These are phyloP conservation scores for Cydia fagiglandana DNA, from an alignment of 1,140 invertebrate genomes.

Conservation along the genomic window DNA sequence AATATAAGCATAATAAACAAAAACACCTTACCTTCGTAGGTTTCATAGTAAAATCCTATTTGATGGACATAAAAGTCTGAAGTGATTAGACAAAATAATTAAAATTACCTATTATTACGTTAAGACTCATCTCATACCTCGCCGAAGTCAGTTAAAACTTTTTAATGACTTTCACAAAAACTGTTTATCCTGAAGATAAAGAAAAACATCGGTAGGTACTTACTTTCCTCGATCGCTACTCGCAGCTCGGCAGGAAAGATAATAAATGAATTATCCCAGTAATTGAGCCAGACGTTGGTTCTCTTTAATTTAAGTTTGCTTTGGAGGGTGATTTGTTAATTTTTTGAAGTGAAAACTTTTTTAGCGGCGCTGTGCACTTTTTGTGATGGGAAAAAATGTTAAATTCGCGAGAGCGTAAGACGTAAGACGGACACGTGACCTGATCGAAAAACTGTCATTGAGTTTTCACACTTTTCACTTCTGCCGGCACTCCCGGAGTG, in stretches of 20 bases:
- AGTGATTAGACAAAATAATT: constrained; percentile 2
- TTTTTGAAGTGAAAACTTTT: too few relatives aligned
- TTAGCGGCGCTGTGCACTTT: too few relatives aligned
- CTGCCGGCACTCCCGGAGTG: too few relatives aligned
- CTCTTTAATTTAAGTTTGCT: constrained; percentile 18
- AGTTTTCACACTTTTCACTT: too few relatives aligned
- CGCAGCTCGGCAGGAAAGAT: neutral
- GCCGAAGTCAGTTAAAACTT: constrained; percentile 46
- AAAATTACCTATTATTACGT: constrained; percentile 17
- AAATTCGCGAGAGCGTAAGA: too few relatives aligned
- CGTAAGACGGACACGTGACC: too few relatives aligned
- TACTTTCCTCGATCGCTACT: neutral
- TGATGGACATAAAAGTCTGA: neutral
- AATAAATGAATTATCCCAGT: constrained; percentile 28
- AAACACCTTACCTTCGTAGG: too few relatives aligned
- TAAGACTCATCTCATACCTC: constrained; percentile 20
- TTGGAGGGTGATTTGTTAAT: constrained; percentile 13
- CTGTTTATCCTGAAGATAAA: constrained; percentile 42
- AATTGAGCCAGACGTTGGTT: constrained; percentile 10
- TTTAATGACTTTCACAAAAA: constrained; percentile 47
- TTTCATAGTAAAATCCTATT: too few relatives aligned
- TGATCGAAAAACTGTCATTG: too few relatives aligned
- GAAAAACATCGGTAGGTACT: constrained; percentile 35
- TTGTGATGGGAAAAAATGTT: too few relatives aligned
- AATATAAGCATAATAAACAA: too few relatives aligned